Evolutionary conservation across 2,113 vertebrate species (phyloP), one percentile per base, ranked within the genome.

Genomic region (Camelus dromedarius): DNA sequence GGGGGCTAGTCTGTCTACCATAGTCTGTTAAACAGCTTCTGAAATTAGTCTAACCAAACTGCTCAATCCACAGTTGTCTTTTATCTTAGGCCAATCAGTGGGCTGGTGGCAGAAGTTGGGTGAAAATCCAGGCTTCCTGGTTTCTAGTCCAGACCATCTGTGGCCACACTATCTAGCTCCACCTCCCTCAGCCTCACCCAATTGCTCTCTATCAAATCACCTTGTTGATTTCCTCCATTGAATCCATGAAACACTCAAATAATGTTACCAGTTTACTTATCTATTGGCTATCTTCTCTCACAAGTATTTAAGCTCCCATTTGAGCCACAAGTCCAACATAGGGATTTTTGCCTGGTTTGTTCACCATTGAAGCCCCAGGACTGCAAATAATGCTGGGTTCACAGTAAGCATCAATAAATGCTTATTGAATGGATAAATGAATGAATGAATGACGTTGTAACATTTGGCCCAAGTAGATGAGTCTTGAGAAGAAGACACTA

Each of bases 401-500:
- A 84, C 16, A 79, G 19, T 48, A 89, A 38, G 15, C 22, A 14
- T 88, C 90, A 93, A 62, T 69, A 77, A 89, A 58, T 92, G 80
- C 67, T 87, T 81, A n/a, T 72, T 50, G 67, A 77, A 82, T 73
- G 35, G 97, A 81, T 70, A 62, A 72, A 38, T 77, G 24, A 62
- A 52, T 72, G 83, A 76, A 79, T 26, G 42, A 84, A 69, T n/a
- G 20, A 9, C 62, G 50, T 56, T 50, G 30, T 82, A 95, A 89
- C 10, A 95, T 91, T 42, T 93, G 12, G 5, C 56, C 42, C 38
- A 18, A 89, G 56, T 62, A 69, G 42, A 67, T 81, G 69, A n/a
- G 28, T 75, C 62, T 89, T 91, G 50, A 82, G 73, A 86, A 96
- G 93, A 93, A 72, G n/a, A 77, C 64, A 85, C 42, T 4, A 22